phyloP scores from a whole-genome alignment of 2,888 invertebrate genomes.

The Tenthredo distinguenda region DNA sequence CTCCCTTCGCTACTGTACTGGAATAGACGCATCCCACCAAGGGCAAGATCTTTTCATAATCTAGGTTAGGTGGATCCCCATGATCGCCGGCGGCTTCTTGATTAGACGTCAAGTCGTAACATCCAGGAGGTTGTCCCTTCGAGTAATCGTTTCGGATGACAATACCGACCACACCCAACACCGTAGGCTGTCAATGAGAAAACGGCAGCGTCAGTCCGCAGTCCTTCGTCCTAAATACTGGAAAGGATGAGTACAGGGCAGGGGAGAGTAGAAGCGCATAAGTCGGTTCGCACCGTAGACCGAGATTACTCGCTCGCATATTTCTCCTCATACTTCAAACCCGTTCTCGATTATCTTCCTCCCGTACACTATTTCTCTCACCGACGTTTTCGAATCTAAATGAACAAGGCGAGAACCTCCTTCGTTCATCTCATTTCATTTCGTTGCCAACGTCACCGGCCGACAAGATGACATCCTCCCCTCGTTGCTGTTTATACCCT shows the following conservation, averaged over 20 bases:
- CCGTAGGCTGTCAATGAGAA: neutral
- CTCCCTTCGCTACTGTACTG: neutral
- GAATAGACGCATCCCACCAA: neutral
- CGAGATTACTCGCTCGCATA: conserved; percentile 30
- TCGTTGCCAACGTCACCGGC: neutral
- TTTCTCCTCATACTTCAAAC: neutral
- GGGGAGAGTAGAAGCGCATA: neutral
- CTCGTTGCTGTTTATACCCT: conserved; percentile 29
- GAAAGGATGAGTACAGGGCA: neutral
- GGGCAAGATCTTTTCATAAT: neutral
- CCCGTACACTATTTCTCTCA: neutral
- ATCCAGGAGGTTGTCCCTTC: neutral
- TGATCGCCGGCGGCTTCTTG: neutral
- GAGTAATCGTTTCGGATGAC: conserved; percentile 3
- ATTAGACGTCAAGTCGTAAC: conserved; percentile 42
- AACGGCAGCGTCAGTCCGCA: neutral
- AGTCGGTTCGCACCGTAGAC: neutral
- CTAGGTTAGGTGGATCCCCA: neutral
- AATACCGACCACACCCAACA: neutral
- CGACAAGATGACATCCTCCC: conserved; percentile 6
- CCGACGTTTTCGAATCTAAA: neutral
- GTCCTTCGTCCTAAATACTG: neutral
- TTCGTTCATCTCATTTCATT: conserved; percentile 30
- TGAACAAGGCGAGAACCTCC: conserved; percentile 36
- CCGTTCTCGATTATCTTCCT: neutral